These are phyloP conservation scores for Mastacembelus armatus DNA, from an alignment of 2,797 vertebrate genomes.

Conservation along the genomic window DNA sequence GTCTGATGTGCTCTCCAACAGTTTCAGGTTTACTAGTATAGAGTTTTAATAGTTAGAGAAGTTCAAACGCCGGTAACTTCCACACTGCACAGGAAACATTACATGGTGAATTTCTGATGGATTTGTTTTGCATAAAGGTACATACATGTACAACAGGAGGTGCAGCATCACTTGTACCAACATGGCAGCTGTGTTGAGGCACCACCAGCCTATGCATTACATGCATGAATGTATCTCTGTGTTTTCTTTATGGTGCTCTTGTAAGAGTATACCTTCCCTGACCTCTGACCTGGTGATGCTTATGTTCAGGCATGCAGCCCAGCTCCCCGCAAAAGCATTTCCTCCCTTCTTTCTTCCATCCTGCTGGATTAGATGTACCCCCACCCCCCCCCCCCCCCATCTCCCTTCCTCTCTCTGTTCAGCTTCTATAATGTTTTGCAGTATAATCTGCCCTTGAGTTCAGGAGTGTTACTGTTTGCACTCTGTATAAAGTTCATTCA, in stretches of 20 bases:
- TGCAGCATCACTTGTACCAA: too few relatives aligned
- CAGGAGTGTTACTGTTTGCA: background rate
- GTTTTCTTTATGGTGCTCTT: background rate
- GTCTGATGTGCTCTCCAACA: too few relatives aligned
- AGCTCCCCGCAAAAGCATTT: slow-evolving; percentile 31
- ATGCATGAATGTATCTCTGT: rapidly evolving
- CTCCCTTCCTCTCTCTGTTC: background rate
- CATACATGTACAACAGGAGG: too few relatives aligned
- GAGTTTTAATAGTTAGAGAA: too few relatives aligned
- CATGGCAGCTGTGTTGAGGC: too few relatives aligned
- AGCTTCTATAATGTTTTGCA: background rate
- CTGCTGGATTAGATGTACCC: slow-evolving; percentile 10
- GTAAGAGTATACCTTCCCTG: slow-evolving; percentile 25
- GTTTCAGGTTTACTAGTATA: too few relatives aligned
- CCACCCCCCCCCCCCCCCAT: background rate
- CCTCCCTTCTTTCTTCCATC: slow-evolving; percentile 51
- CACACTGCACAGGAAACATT: too few relatives aligned
- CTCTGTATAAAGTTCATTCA: background rate
- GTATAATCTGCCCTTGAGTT: background rate
- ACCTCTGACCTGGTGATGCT: slow-evolving; percentile 55
- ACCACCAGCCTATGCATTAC: too few relatives aligned
- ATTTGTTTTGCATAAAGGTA: too few relatives aligned
- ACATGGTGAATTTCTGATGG: too few relatives aligned
- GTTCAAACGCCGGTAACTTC: too few relatives aligned
- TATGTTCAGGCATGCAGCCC: slow-evolving; percentile 57